Conservation (phyloP, 2,797 vertebrate species). For the Monodelphis domestica region DNA sequence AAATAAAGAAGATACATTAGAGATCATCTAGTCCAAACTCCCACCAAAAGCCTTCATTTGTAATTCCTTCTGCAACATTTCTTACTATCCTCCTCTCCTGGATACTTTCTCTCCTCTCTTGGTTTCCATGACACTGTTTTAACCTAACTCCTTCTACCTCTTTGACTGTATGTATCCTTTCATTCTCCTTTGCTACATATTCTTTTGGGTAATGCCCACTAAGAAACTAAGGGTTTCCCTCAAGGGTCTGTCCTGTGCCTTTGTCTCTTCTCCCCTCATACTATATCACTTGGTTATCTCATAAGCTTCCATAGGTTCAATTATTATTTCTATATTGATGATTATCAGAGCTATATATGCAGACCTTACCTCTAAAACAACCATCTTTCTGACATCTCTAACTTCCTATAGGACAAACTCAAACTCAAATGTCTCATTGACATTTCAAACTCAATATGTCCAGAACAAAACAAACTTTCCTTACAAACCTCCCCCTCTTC, state of each 20-base stretch:
- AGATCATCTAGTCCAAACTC: background rate
- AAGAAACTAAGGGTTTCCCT: background rate
- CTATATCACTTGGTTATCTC: background rate
- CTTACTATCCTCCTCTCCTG: background rate
- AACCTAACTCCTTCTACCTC: background rate
- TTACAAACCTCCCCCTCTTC: background rate
- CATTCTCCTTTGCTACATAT: background rate
- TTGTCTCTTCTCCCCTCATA: background rate
- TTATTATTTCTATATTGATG: background rate
- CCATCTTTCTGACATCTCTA: background rate
- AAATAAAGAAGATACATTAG: too few species aligned
- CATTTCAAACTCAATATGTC: background rate
- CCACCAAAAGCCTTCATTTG: background rate
- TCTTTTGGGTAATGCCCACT: background rate
- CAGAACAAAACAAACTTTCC: background rate
- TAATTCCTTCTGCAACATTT: background rate
- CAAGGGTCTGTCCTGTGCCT: background rate
- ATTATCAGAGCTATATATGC: background rate
- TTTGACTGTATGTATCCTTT: background rate
- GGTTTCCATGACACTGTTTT: background rate
- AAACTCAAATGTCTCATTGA: background rate
- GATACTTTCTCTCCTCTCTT: background rate
- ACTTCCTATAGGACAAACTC: background rate
- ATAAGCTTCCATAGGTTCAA: background rate
- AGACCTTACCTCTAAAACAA: background rate